Evolutionary conservation across 2,113 vertebrate species (phyloP).

Genomic region (Panthera tigris): DNA sequence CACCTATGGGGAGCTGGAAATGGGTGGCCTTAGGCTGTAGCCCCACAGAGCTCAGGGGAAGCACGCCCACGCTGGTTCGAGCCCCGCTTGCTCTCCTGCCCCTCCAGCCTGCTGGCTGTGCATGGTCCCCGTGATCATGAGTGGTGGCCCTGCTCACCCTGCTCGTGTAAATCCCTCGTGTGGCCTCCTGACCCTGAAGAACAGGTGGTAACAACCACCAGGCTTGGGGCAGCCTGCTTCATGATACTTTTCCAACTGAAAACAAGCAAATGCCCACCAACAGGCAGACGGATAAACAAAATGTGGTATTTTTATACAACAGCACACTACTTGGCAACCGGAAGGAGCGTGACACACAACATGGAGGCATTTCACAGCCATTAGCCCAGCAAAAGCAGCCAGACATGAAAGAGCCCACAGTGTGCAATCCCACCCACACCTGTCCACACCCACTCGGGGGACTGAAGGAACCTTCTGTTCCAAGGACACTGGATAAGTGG

Average conservation of each 20-base stretch:
- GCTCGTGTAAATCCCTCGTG: fast-evolving
- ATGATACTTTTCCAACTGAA: fast-evolving
- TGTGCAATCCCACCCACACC: fast-evolving
- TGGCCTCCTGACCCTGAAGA: not conserved
- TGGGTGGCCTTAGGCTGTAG: fast-evolving
- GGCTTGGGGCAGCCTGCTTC: not conserved
- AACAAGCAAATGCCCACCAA: not conserved
- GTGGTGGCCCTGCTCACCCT: not conserved
- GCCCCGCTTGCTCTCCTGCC: not conserved
- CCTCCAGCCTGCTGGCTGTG: not conserved
- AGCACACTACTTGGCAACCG: not conserved
- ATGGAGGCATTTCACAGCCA: not conserved
- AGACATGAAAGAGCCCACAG: fast-evolving
- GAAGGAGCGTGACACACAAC: not conserved
- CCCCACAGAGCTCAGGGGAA: fast-evolving
- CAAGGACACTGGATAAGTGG: not conserved
- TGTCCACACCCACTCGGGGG: not conserved
- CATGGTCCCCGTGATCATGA: fast-evolving
- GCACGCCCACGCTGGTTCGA: fast-evolving
- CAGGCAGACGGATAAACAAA: not conserved
- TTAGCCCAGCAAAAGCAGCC: not conserved
- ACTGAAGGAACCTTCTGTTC: not conserved
- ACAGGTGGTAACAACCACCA: not conserved
- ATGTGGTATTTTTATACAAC: not conserved
- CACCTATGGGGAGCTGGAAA: not conserved